phyloP scores from a whole-genome alignment of 2,113 vertebrate genomes.

The Erythrolamprus reginae region DNA sequence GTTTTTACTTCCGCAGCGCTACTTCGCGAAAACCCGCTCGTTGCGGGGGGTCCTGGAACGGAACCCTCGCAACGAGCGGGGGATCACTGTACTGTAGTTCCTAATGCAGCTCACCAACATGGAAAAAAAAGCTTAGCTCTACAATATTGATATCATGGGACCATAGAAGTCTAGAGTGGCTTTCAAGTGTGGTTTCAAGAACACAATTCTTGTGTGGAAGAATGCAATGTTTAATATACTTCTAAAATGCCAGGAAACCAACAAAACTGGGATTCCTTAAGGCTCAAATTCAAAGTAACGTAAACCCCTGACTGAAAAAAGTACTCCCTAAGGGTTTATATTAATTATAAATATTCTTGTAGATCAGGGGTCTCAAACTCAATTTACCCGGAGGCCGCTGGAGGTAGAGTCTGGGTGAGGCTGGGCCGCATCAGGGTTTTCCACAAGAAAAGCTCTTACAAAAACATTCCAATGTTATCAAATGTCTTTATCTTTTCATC shows the following conservation, averaged over 20 bases:
- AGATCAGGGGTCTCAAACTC: too few relatives aligned
- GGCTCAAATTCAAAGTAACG: background rate
- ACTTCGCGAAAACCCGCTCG: too few relatives aligned
- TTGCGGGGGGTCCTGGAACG: too few relatives aligned
- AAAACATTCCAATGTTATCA: too few relatives aligned
- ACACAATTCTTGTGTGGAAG: background rate
- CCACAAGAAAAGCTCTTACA: too few relatives aligned
- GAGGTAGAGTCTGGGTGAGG: too few relatives aligned
- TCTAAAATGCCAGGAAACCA: background rate
- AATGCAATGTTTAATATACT: background rate
- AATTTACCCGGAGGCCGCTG: too few relatives aligned
- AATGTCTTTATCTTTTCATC: too few relatives aligned
- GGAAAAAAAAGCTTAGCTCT: background rate
- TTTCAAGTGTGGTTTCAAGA: background rate
- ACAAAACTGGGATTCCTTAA: background rate
- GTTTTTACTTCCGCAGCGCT: too few relatives aligned
- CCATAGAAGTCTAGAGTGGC: background rate
- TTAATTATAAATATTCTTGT: background rate
- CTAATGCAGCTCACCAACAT: background rate
- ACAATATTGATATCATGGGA: background rate
- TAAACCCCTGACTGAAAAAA: background rate
- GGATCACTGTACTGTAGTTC: too few relatives aligned
- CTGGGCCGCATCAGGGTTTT: too few relatives aligned
- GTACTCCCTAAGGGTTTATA: background rate
- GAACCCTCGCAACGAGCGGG: too few relatives aligned